Percentiles rank a stretch among this genome's conserved stretches.
phyloP scores from a whole-genome alignment of 2,113 vertebrate genomes.

The Entomyzon cyanotis region DNA sequence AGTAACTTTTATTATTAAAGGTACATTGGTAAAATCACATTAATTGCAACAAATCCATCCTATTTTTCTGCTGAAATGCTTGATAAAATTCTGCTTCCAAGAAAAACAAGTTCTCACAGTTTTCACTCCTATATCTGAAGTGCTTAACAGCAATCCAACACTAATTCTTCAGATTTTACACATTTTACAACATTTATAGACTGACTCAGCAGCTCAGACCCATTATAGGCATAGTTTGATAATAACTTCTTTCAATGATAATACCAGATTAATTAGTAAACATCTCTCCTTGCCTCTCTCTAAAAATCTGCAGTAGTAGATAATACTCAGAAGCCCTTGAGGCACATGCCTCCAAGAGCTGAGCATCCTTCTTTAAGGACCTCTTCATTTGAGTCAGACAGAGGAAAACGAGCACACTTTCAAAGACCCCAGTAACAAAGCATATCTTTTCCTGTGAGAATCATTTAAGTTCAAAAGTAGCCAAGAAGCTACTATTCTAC shows the following conservation, averaged over 20 bases:
- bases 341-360: neutral
- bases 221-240: neutral
- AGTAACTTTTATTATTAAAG: neutral
- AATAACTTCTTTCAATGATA: neutral
- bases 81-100: neutral
- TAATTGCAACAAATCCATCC: neutral
- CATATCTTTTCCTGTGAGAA: neutral
- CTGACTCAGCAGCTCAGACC: neutral
- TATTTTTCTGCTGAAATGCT: neutral
- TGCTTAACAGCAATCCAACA: neutral
- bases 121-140: neutral
- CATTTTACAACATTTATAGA: neutral
- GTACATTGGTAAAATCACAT: neutral
- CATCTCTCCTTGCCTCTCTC: neutral
- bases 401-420: neutral
- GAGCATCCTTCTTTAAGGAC: neutral
- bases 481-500: neutral
- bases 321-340: neutral
- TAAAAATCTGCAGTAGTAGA: neutral
- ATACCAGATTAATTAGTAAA: neutral
- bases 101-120: neutral
- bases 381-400: neutral
- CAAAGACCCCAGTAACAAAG: neutral
- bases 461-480: neutral
- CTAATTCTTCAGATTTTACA: neutral